Base-by-base conservation (phyloP, 2,113 vertebrate genomes). In the Calyptommatus sinebrachiatus region DNA sequence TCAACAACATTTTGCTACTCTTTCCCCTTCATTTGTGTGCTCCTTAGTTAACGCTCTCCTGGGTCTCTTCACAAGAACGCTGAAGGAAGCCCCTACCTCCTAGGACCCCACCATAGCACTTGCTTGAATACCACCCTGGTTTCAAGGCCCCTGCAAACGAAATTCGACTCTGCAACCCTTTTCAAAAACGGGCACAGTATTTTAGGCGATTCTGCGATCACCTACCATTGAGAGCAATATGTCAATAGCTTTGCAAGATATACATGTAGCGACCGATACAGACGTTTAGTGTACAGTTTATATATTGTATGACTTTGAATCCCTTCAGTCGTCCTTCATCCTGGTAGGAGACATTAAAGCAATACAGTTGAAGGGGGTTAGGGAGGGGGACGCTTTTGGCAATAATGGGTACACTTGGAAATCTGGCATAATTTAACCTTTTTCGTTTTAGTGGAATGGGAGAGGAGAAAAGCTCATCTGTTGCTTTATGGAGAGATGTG, bases 1-100 rank as follows among this genome's bases (percentile, higher is more conserved):
- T 93, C 85, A 85, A 89, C 90, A 89, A 84, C 86, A 0, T 94
- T 93, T 86, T 85, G 82, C 92, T 94, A 90, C 91, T 94, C 85
- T 93, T 70, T 2, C 53, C 53, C 53, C 53, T 18, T 18, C 14
- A 24, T n/a, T 26, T 90, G 94, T 87, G 87, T 89, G 89, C 91
- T 89, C 80, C 31, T 88, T 78, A 88, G 86, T 88, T 88, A 75
- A 5, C 89, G 85, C 68, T 83, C 92, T 92, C 83, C 69, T 89
- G 91, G 91, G 86, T 88, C 82, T 89, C 90, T 92, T 75, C 61
- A 84, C 81, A 83, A 78, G 71, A 61, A 0, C 86, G 76, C 85
- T 77, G 84, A 72, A 50, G 69, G 57, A 77, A 72, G 89, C 85
- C 0, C 83, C 85, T 88, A 80, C 88, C 82, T 79, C 35, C 74